phyloP scores from a whole-genome alignment of 2,888 invertebrate genomes.

The Caenorhabditis sinica region DNA sequence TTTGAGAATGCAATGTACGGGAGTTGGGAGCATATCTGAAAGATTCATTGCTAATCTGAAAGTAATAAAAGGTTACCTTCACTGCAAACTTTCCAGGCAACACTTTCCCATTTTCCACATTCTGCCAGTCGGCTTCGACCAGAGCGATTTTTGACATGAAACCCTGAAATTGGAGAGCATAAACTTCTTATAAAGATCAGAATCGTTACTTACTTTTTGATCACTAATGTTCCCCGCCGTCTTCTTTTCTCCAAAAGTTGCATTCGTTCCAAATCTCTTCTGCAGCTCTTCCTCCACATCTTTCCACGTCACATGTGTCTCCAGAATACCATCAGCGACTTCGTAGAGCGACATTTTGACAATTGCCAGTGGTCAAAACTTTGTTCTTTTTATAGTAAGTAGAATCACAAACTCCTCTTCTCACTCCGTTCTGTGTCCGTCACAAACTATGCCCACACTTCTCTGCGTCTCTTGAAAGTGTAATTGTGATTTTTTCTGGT shows the following conservation, averaged over 20 bases:
- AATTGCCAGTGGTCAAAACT: too few relatives aligned
- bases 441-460: constrained; percentile 27
- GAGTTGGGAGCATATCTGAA: constrained; percentile 42
- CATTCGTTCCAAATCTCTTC: constrained; percentile 20
- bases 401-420: constrained; percentile 17
- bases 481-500: background rate
- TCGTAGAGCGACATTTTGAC: constrained; percentile 34
- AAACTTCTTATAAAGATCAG: background rate
- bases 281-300: constrained; percentile 48
- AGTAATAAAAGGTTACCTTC: constrained; percentile 37
- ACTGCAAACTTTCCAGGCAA: constrained; percentile 57
- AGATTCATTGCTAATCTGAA: background rate
- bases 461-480: constrained; percentile 12
- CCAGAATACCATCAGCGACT: constrained; percentile 45
- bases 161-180: constrained; percentile 40
- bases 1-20: constrained; percentile 29
- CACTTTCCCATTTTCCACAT: constrained; percentile 14
- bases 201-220: background rate
- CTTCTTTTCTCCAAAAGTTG: constrained; percentile 40
- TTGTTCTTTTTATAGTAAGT: background rate
- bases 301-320: constrained; percentile 55
- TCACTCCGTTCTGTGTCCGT: constrained; percentile 7
- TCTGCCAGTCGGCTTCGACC: constrained; percentile 64
- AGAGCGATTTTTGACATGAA: constrained; percentile 64
- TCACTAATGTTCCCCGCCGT: constrained; percentile 46